Percentiles rank a stretch among this genome's conserved stretches.
phyloP scores from a whole-genome alignment of 35 echinoderm and acorn worm genomes.

The Apostichopus parvimensis region DNA sequence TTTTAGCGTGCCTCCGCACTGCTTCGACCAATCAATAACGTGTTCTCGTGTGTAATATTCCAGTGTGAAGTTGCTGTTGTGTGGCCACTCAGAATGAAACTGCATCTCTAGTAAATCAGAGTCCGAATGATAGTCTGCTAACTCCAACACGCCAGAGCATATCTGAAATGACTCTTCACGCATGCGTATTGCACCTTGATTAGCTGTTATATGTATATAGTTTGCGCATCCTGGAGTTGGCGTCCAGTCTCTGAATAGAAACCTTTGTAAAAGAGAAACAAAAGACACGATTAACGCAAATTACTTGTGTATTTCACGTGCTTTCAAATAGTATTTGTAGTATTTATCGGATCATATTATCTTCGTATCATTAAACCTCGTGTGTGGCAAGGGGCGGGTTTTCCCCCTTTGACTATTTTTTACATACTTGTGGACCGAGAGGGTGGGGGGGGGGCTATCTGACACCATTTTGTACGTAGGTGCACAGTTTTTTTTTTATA shows the following conservation, averaged over 20 bases:
- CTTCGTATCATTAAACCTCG: too few species aligned
- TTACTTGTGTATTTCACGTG: too few species aligned
- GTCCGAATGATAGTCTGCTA: constrained; percentile 27
- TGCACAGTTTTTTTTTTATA: too few species aligned
- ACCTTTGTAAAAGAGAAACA: not conserved
- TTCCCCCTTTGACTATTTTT: too few species aligned
- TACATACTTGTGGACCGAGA: too few species aligned
- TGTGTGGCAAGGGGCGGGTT: too few species aligned
- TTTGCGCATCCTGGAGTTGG: not conserved
- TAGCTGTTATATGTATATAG: not conserved
- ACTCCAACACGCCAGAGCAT: not conserved
- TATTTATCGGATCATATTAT: too few species aligned
- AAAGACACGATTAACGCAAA: not conserved
- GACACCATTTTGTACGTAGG: too few species aligned
- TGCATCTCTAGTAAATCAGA: constrained; percentile 4
- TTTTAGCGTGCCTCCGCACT: not conserved
- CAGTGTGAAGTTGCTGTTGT: constrained; percentile 1
- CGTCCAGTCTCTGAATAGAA: not conserved
- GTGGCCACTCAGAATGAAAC: constrained; percentile 26
- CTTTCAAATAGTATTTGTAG: too few species aligned
- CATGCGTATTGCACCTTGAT: not conserved
- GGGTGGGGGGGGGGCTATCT: too few species aligned
- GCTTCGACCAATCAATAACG: constrained; percentile 16
- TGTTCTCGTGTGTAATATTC: constrained; percentile 27
- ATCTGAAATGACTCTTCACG: not conserved